Evolutionary conservation across 1,140 invertebrate genomes (phyloP).

Genomic region (Drosophila gunungcola): DNA sequence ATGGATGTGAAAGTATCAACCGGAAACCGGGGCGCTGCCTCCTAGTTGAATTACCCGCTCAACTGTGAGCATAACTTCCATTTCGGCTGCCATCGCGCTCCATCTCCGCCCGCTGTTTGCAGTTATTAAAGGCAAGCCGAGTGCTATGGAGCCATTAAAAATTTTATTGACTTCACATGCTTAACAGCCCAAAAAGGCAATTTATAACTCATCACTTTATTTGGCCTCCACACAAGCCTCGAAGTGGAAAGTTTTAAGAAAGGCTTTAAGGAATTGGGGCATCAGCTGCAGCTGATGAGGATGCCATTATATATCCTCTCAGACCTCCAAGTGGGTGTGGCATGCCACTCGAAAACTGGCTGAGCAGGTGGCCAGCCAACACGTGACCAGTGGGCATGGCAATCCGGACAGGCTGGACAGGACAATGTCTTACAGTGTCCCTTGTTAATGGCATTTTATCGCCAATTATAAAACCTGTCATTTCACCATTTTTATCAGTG

Average conservation of each 20-base stretch:
- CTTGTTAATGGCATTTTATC: conserved; percentile 79
- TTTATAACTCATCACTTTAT: conserved; percentile 48
- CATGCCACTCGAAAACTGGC: conserved; percentile 43
- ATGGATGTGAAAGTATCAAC: conserved; percentile 41
- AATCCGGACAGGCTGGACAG: conserved; percentile 21
- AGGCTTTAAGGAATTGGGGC: conserved; percentile 23
- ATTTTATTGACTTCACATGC: conserved; percentile 69
- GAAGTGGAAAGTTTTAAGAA: conserved; percentile 16
- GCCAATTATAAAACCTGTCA: conserved; percentile 80
- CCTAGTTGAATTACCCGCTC: conserved; percentile 37
- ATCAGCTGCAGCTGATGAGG: conserved; percentile 46
- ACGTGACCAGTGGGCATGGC: conserved; percentile 55
- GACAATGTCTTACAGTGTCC: conserved; percentile 31
- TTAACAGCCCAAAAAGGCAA: conserved; percentile 37
- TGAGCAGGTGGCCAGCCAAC: conserved; percentile 46
- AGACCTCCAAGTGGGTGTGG: conserved; percentile 8
- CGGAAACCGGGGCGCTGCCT: conserved; percentile 43
- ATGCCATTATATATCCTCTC: conserved; percentile 22
- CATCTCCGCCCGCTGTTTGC: conserved; percentile 3
- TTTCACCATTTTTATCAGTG: conserved; percentile 72
- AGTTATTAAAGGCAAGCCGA: conserved; percentile 32
- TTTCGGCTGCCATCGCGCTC: not conserved
- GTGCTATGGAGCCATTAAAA: conserved; percentile 47
- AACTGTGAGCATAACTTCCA: conserved; percentile 14
- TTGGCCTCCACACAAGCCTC: not conserved